These are phyloP conservation scores for Protonemura montana DNA, from an alignment of 2,888 invertebrate species.

Conservation along the genomic window DNA sequence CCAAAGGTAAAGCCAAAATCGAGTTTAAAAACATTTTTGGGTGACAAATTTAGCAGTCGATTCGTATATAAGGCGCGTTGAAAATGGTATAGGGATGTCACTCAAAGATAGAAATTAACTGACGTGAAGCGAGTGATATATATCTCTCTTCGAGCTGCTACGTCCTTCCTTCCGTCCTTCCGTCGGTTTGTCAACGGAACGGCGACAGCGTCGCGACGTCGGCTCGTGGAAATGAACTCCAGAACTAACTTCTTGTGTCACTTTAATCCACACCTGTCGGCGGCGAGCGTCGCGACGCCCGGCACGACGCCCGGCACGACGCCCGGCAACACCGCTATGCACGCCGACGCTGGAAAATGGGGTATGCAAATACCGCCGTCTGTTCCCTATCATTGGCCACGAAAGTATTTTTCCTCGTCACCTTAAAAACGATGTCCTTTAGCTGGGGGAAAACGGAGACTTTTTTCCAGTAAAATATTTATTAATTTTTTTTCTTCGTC, in stretches of 20 bases:
- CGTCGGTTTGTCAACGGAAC: conserved; percentile 21
- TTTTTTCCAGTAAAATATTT: background rate
- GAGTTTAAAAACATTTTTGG: conserved; percentile 25
- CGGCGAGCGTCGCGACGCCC: background rate
- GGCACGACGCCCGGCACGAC: background rate
- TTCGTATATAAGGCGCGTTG: background rate
- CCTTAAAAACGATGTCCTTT: background rate
- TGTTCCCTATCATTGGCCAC: background rate
- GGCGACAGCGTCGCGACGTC: conserved; percentile 9
- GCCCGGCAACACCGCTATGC: background rate
- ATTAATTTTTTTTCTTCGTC: background rate
- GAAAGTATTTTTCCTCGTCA: background rate
- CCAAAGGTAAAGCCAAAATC: conserved; percentile 26
- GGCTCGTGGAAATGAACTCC: conserved; percentile 21
- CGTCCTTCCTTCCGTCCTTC: conserved; percentile 2
- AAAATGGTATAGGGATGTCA: conserved; percentile 25
- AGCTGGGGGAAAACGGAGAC: background rate
- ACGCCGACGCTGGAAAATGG: background rate
- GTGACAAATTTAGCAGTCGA: conserved; percentile 28
- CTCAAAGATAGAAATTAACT: conserved; percentile 39
- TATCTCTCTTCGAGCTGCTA: conserved; percentile 30
- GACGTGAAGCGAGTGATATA: conserved; percentile 40
- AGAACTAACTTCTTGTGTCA: conserved; percentile 39
- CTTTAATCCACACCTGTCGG: conserved; percentile 44
- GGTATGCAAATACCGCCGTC: background rate